These are phyloP conservation scores for Corythaixoides concolor DNA, from an alignment of 2,113 vertebrate species.

Conservation along the genomic window DNA sequence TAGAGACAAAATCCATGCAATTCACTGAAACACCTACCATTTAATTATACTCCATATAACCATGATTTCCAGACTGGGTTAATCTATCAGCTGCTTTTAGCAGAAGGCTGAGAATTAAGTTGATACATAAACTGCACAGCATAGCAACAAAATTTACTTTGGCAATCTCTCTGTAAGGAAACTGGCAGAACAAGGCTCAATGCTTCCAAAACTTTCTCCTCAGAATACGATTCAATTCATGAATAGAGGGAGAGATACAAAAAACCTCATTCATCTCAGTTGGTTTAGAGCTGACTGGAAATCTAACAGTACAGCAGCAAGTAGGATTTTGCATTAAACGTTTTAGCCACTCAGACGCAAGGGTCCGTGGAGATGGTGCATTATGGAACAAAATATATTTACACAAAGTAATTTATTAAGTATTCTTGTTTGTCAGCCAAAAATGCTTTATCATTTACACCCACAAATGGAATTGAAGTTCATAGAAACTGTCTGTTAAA, in stretches of 20 bases:
- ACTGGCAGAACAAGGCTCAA: neutral
- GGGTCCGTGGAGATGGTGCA: neutral
- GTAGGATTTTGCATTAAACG: neutral
- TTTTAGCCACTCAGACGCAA: neutral
- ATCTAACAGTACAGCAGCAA: neutral
- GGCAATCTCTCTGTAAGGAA: neutral
- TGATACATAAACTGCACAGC: neutral
- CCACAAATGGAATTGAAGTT: neutral
- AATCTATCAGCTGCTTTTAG: neutral
- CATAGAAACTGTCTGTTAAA: neutral
- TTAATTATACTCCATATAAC: neutral
- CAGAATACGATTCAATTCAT: neutral
- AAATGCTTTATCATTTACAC: neutral
- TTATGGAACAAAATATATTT: neutral
- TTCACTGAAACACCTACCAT: neutral
- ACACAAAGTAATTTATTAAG: neutral
- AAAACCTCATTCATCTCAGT: neutral
- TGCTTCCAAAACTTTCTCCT: neutral
- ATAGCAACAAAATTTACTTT: neutral
- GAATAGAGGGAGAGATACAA: neutral
- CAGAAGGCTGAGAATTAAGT: neutral
- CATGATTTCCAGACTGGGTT: neutral
- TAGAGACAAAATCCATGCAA: neutral
- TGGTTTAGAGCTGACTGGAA: neutral
- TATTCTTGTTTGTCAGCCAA: neutral